Conservation (phyloP, 2,113 vertebrate species). For the Lanius ludovicianus region DNA sequence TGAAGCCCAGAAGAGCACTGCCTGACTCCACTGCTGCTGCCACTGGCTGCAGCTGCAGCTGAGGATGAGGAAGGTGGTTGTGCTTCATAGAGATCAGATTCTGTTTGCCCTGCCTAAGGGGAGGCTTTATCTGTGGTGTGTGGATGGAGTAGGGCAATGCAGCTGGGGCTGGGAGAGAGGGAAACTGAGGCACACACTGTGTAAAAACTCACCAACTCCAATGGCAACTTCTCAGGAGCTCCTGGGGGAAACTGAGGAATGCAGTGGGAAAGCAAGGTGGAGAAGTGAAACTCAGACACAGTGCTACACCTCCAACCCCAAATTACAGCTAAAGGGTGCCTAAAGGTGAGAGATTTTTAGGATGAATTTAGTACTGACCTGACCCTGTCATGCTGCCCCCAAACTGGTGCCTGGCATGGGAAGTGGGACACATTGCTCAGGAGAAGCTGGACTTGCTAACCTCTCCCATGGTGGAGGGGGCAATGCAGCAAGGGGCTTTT, state of each 20-base stretch:
- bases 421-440: background rate
- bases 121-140: fast-evolving
- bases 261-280: background rate
- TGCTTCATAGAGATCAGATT: background rate
- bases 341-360: background rate
- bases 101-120: background rate
- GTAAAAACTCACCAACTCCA: background rate
- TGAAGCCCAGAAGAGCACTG: background rate
- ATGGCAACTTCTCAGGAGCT: fast-evolving
- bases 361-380: background rate
- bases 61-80: background rate
- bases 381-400: background rate
- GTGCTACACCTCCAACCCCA: background rate
- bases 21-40: fast-evolving
- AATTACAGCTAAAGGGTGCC: background rate
- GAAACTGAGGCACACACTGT: background rate
- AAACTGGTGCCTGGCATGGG: fast-evolving
- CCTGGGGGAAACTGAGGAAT: background rate
- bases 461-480: background rate
- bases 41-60: background rate
- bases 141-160: background rate
- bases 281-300: background rate
- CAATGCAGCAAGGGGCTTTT: background rate
- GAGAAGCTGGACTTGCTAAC: background rate
- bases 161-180: background rate